Evolutionary conservation across 2,888 invertebrate genomes (phyloP).

Genomic region (Polia nebulosa): DNA sequence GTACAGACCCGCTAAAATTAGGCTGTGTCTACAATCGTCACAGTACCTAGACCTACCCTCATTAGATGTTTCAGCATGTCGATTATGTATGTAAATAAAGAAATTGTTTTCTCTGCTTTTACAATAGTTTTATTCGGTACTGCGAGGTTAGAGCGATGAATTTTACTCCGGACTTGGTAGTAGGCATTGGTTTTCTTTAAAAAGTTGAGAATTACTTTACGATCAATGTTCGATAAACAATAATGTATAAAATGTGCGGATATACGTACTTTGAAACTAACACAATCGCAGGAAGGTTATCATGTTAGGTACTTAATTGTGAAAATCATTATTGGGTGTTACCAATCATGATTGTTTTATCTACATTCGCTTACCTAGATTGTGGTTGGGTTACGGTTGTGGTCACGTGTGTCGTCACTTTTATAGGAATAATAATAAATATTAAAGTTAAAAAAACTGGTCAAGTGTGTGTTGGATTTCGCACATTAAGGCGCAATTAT

Average conservation of each 20-base stretch:
- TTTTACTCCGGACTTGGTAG: neutral
- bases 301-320: neutral
- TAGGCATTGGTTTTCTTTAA: too few species aligned
- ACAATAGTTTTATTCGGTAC: neutral
- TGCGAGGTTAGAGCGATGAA: neutral
- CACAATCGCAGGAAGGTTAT: neutral
- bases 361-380: neutral
- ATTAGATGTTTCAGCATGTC: conserved; percentile 66
- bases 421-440: too few species aligned
- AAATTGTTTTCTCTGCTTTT: conserved; percentile 36
- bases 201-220: neutral
- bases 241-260: neutral
- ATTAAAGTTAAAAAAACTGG: too few species aligned
- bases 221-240: too few species aligned
- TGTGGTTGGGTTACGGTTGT: too few species aligned
- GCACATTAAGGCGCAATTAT: too few species aligned
- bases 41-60: too few species aligned
- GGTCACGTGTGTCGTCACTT: too few species aligned
- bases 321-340: neutral
- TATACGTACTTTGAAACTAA: neutral
- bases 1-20: too few species aligned
- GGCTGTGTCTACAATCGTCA: too few species aligned
- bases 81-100: conserved; percentile 72
- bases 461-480: too few species aligned
- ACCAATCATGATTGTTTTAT: neutral